Evolutionary conservation across 2,797 vertebrate species (phyloP), one percentile per base, ranked within the genome.

Genomic region (Crypturellus tataupa): DNA sequence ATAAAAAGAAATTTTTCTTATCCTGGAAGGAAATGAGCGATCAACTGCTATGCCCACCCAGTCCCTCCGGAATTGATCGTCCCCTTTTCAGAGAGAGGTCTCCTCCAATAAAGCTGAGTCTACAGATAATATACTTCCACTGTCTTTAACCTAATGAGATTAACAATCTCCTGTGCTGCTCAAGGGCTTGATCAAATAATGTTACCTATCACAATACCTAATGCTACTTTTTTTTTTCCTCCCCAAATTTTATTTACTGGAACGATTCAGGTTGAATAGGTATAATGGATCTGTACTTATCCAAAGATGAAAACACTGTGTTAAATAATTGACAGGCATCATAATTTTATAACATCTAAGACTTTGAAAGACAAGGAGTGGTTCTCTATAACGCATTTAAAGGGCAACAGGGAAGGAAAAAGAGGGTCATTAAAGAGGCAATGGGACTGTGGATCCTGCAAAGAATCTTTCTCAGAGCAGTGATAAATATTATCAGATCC

Each of bases 401-500:
- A 72, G 53, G 67, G n/a, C n/a, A 89, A 89, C 82, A 16, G 24
- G 37, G 24, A 84, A 77, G 77, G 83, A 93, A 79, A 67, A 95
- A 19, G 12, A 83, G 29, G 5, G 16, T 11, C 9, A 11, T 42
- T 18, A 40, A 33, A 91, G 46, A 42, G 18, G 3, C 7, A 29
- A 63, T 81, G 33, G 31, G 33, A 49, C 40, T 56, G 2, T 19
- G 44, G 63, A 46, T 87, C 12, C n/a, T 87, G 29, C 46, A 49
- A 62, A 81, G 23, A 39, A 35, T 80, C 40, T 71, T 27, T 89
- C 20, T 91, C 24, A 37, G 31, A 19, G 29, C n/a, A 49, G 15
- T 49, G 17, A 39, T n/a, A 68, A 53, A 12, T 23, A 2, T 75
- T 59, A 24, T 35, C 29, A 73, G 19, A 49, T 70, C 23, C 67